These are phyloP conservation scores for Drepana falcataria DNA, from an alignment of 2,888 invertebrate species.

Conservation along the genomic window DNA sequence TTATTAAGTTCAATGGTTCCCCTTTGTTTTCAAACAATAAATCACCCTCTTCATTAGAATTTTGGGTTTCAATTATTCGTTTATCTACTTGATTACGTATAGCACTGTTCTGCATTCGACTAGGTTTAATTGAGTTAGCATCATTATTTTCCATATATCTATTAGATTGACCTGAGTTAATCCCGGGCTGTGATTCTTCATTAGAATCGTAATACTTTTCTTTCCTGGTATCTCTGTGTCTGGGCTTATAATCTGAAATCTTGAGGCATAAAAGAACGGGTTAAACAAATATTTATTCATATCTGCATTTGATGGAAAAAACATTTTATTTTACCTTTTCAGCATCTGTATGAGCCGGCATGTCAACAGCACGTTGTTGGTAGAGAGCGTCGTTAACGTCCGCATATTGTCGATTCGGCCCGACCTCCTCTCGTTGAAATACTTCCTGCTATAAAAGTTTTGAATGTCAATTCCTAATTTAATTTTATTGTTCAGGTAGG, in stretches of 20 bases:
- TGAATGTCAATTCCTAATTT: too few species aligned
- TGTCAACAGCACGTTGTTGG: conserved; percentile 20
- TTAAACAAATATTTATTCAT: not conserved
- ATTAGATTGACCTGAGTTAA: conserved; percentile 18
- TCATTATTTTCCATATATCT: conserved; percentile 29
- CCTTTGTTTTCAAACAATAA: conserved; percentile 34
- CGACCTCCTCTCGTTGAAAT: conserved; percentile 18
- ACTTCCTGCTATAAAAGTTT: conserved; percentile 17
- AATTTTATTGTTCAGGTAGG: too few species aligned
- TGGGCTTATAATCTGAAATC: conserved; percentile 33
- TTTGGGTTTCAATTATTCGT: conserved; percentile 23
- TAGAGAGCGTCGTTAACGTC: conserved; percentile 26
- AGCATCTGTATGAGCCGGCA: conserved; percentile 17
- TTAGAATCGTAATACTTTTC: conserved; percentile 19
- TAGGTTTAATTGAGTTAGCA: conserved; percentile 19
- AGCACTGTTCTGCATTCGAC: conserved; percentile 19
- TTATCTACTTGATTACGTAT: conserved; percentile 26
- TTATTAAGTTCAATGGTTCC: conserved; percentile 25
- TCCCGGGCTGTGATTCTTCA: conserved; percentile 15
- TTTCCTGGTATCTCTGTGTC: conserved; percentile 24
- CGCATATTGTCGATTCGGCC: conserved; percentile 18
- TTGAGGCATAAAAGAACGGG: conserved; percentile 10
- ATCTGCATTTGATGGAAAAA: not conserved
- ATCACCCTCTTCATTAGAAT: conserved; percentile 35
- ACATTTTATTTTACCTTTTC: not conserved